Evolutionary conservation across 1,140 invertebrate genomes (phyloP), one percentile per base, ranked within the genome.

Genomic region (Bombus impatiens): DNA sequence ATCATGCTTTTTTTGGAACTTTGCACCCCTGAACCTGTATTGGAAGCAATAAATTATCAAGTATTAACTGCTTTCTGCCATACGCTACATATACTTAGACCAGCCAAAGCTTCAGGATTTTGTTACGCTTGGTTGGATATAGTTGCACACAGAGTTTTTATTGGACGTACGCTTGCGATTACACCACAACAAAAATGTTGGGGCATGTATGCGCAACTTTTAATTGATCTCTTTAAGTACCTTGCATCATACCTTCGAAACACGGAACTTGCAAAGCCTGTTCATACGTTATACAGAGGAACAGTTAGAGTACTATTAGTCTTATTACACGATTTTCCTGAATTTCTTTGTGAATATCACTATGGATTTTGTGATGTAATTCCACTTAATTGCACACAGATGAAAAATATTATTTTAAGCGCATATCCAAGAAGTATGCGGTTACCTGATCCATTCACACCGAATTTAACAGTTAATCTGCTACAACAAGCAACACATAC

Each of bases 361-460:
- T 99, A 99, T 93, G 98, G 98, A n/a, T 99, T 99, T 95, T 99
- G 99, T 94, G 99, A 99, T 95, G 98, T 98, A 68, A 99, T 99
- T 92, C 99, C 99, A 87, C 98, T 99, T 1, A 99, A 99, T 94
- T 99, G 99, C 93, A 99, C 99, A 90, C 99, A 99, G 95, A 99
- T 99, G 98, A 96, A 99, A 65, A 99, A 99, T 94, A 95, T 99
- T 15, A 99, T 99, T 75, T 95, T 99, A 70, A 99, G 98, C 35
- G 99, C 99, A 15, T 99, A 99, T 92, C 99, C 99, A 25, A 96
- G 99, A 62, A 99, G 99, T 90, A 99, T 99, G 99, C 96, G 99
- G 22, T 96, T 99, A 71, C 99, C 99, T 0, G 99, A 99, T 96
- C 99, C 99, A 0, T 99, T 99, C 94, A 99, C 98, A 42, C 98